These are phyloP conservation scores for Coptotermes formosanus DNA, from an alignment of 1,140 invertebrate genomes.

Conservation along the genomic window DNA sequence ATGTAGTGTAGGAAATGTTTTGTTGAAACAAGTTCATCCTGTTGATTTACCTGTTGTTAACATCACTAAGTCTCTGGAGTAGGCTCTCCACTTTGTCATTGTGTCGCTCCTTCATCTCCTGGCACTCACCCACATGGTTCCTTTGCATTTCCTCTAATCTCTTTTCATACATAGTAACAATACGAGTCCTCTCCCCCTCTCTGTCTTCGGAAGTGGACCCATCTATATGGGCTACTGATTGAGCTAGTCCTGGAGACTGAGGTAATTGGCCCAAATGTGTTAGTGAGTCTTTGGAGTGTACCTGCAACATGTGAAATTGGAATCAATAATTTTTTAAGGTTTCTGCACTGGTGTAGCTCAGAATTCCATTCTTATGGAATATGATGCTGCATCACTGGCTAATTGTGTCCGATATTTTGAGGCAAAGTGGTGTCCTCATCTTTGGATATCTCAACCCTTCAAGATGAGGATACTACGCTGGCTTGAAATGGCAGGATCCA, in stretches of 20 bases:
- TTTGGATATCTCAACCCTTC: no score
- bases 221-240: constrained; percentile 15
- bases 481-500: no score
- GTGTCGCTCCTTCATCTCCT: constrained; percentile 70
- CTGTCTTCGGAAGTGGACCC: constrained; percentile 43
- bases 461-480: no score
- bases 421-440: no score
- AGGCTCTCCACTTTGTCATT: constrained; percentile 77
- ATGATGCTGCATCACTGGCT: no score
- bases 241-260: constrained; percentile 39
- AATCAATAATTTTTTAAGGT: no score
- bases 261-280: constrained; percentile 55
- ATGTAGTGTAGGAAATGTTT: background rate
- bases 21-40: background rate
- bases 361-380: no score
- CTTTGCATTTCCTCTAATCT: constrained; percentile 71
- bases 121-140: constrained; percentile 63
- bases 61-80: constrained; percentile 73
- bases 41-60: constrained; percentile 58
- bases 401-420: no score
- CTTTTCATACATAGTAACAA: constrained; percentile 68
- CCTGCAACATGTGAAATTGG: constrained; percentile 29
- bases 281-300: constrained; percentile 71
- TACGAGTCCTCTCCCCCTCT: constrained; percentile 61
- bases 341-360: no score